Base-by-base conservation (phyloP, 2,113 vertebrate genomes). In the Piprites chloris region DNA sequence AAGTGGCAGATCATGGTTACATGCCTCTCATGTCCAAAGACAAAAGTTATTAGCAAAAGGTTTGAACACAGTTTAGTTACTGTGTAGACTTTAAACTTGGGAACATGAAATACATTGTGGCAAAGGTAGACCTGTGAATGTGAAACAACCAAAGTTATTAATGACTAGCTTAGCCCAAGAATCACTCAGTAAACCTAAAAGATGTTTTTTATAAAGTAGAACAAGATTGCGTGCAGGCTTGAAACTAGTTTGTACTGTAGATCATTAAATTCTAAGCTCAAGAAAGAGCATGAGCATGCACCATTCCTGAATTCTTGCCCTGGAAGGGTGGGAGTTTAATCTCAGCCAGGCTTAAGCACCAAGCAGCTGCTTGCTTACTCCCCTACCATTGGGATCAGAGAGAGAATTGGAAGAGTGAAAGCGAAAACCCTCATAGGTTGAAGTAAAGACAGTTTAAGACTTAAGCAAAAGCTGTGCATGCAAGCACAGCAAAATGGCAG, bases 21-120 rank as follows among this genome's bases (percentile, higher is more conserved):
- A 3, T 66, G 35, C 30, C 17, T 77, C 26, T 67, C 17, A 9
- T 19, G 26, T 66, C 27, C 13, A 56, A 44, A 62, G 46, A 37
- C 15, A 37, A 50, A 74, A 39, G 9, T 44, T 28, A 39, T 52
- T 42, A 56, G 32, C 2, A 23, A 42, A 58, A 81, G 21, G 12
- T 55, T 56, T 65, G 39, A 72, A 88, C 24, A 42, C 7, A 13
- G 6, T 35, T 74, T 20, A 39, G 66, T 65, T 89, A 26, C 16
- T 21, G 3, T 23, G 15, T 23, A 53, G 58, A 37, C 13, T 88
- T 68, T 69, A 69, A 85, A 65, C 14, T 44, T 35, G 35, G 87
- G 24, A 33, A 52, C 13, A 28, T 30, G 26, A 73, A 49, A 5
- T 30, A 35, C 0, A 1, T 7, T 50, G 26, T n/a, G 19, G 32